A percentile compares a stretch with the other conserved stretches of the same genome.
Evolutionary conservation across 1,140 invertebrate genomes (phyloP).

Genomic region (Mycetomoellerius zeteki): DNA sequence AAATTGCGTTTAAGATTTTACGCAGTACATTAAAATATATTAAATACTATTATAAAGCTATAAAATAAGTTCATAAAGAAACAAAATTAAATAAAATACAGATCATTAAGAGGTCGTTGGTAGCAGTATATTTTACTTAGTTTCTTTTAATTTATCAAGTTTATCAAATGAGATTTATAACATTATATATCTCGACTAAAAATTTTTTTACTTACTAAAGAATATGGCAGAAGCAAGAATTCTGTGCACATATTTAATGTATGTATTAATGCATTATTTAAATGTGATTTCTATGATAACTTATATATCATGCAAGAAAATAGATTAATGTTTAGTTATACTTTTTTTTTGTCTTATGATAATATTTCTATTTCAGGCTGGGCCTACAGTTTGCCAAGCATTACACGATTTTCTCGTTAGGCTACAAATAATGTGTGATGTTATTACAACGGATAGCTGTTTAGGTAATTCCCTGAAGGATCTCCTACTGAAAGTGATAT

Average conservation of each 20-base stretch:
- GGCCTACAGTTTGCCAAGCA: constrained; percentile 92
- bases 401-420: constrained; percentile 91
- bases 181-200: neutral
- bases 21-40: neutral
- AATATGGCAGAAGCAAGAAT: too few relatives aligned
- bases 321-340: neutral
- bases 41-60: neutral
- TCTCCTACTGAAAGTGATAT: constrained; percentile 90
- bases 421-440: constrained; percentile 91
- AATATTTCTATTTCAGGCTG: constrained; percentile 88
- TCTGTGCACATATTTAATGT: neutral
- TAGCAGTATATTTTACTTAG: neutral
- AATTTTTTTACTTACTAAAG: neutral
- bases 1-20: neutral
- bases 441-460: constrained; percentile 87
- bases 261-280: neutral
- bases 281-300: neutral
- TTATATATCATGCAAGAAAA: neutral
- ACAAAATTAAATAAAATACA: too few relatives aligned
- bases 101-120: too few relatives aligned
- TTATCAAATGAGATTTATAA: neutral
- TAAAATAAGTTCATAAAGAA: neutral
- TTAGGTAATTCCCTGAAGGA: constrained; percentile 90
- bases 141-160: neutral
- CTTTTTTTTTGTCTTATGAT: neutral